A percentile compares a stretch with the other conserved stretches of the same genome.
Evolutionary conservation across 2,888 invertebrate genomes (phyloP).

Genomic region (Rotaria magnacalcarata): DNA sequence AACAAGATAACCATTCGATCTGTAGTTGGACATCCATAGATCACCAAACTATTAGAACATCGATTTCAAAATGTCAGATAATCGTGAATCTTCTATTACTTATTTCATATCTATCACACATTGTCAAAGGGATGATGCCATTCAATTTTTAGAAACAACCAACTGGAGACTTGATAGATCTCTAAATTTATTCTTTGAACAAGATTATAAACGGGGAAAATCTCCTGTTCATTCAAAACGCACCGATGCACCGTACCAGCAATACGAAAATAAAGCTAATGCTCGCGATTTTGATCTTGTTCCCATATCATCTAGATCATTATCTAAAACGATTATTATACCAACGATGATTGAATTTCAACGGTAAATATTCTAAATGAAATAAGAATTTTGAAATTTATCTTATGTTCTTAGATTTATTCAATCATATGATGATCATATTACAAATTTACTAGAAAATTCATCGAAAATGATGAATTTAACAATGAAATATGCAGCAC

Average conservation of each 20-base stretch:
- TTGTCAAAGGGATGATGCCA: not conserved
- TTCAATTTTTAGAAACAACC: not conserved
- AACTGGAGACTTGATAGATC: not conserved
- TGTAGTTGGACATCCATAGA: not conserved
- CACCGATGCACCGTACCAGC: not conserved
- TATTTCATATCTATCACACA: not conserved
- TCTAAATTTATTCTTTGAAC: not conserved
- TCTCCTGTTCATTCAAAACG: not conserved
- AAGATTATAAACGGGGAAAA: not conserved
- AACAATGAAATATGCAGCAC: not conserved
- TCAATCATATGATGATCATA: not conserved
- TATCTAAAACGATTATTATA: not conserved
- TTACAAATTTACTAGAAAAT: not conserved
- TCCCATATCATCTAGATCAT: not conserved
- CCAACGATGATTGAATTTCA: not conserved
- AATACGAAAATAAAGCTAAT: not conserved
- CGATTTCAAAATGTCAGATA: not conserved
- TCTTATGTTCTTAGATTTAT: not conserved
- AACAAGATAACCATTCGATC: not conserved
- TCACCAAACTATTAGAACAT: not conserved
- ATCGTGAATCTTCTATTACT: not conserved
- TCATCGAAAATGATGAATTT: conserved; percentile 2
- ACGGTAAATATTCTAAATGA: not conserved
- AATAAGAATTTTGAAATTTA: not conserved
- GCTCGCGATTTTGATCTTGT: not conserved